Conservation (phyloP, 2,888 invertebrate genomes). For the Blomia tropicalis region DNA sequence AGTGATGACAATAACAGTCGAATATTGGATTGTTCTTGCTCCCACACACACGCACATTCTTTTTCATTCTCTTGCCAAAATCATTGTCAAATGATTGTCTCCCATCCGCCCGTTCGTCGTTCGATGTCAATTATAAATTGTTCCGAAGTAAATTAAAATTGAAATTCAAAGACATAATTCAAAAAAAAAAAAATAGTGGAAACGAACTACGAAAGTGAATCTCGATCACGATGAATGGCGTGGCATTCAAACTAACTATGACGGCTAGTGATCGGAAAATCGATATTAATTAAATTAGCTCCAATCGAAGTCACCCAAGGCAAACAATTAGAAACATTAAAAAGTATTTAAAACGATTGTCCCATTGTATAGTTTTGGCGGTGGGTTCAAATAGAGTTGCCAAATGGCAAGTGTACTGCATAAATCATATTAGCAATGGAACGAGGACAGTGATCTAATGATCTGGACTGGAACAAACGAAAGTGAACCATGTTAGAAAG, state of each 20-base stretch:
- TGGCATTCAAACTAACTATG: neutral
- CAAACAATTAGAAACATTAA: constrained; percentile 1
- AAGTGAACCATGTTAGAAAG: no score
- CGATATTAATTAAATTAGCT: constrained; percentile 12
- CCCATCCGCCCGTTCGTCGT: no score
- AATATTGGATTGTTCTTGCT: no score
- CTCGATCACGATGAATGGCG: neutral
- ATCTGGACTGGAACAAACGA: no score
- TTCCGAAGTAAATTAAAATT: constrained; percentile 9
- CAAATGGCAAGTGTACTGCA: constrained; percentile 4
- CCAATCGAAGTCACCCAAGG: neutral
- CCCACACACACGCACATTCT: no score
- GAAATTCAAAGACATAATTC: neutral
- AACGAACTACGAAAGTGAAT: neutral
- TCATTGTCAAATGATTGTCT: no score
- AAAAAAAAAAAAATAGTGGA: neutral
- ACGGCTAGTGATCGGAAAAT: constrained; percentile 9
- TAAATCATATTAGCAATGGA: neutral
- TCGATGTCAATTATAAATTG: constrained; percentile 8
- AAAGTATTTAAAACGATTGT: constrained; percentile 4
- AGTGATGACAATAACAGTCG: no score
- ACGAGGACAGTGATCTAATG: constrained; percentile 5
- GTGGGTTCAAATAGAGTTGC: constrained; percentile 12
- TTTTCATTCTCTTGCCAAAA: no score
- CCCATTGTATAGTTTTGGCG: neutral